Evolutionary conservation across 2,888 invertebrate genomes (phyloP), one percentile per base, ranked within the genome.

Genomic region (Reticulitermes lucifugus): DNA sequence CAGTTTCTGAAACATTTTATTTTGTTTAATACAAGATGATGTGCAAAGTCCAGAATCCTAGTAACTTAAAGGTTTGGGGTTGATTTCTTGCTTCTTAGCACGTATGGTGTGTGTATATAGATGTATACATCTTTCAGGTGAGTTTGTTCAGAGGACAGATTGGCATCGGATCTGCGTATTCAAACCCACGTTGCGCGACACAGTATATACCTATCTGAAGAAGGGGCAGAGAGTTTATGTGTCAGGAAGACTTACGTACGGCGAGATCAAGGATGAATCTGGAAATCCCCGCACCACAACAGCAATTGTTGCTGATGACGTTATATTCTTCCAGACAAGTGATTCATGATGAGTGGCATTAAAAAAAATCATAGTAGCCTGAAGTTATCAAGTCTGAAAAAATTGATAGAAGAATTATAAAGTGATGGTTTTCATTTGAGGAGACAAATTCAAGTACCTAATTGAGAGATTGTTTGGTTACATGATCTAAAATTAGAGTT

Each of bases 161-260:
- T 98, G 98, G 98, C 98, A 98, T 91, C 93, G 96, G 88, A 91
- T 98, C 81, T 95, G 96, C 88, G 95, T 98, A 12, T 98, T 98
- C 90, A 96, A 95, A 89, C 97, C 97, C 5, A 93, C 93, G 84
- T 92, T 98, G 2, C 92, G 98, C 70, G 97, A 98, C 51, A 93
- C 94, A 0, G 95, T 97, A 0, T 94, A 95, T 89, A 95, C 94
- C 89, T 96, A 94, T 89, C 90, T 98, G 85, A 96, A 94, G 89
- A 98, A 97, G 91, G 98, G 98, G 0, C 96, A 97, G 89, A 93
- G 98, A 88, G 94, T 97, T 0, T 93, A 96, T 91, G 93, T 98
- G 0, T 94, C 95, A 86, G 98, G 98, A 10, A 94, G 95, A 90
- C 91, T 98, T 80, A 95, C 95, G 25, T 98, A 98, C 90, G 97